Conservation (phyloP, 2,888 invertebrate genomes). For the Phyto melanocephala region DNA sequence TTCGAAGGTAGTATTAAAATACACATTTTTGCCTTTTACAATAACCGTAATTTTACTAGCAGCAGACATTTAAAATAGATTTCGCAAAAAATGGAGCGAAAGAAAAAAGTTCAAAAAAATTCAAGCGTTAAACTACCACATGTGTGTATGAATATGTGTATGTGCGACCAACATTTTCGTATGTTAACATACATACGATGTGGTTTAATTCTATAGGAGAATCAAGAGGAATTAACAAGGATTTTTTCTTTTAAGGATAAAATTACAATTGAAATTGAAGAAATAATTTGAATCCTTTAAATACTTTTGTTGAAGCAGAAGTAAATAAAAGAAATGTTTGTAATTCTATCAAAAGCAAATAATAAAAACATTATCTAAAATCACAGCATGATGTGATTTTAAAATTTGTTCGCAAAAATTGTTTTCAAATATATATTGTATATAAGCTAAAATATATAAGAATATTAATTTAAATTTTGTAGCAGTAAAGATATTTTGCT, state of each 20-base stretch:
- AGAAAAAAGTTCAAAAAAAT: constrained; percentile 13
- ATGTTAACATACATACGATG: too few species aligned
- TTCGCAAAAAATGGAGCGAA: not conserved
- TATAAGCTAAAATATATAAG: too few species aligned
- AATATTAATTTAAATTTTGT: too few species aligned
- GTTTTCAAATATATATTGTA: too few species aligned
- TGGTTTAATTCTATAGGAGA: not conserved
- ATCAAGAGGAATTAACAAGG: not conserved
- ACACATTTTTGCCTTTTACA: not conserved
- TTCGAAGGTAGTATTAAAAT: constrained; percentile 59
- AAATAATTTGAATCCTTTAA: constrained; percentile 18
- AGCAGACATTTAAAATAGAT: constrained; percentile 17
- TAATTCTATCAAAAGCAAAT: not conserved
- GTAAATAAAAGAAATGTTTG: constrained; percentile 4
- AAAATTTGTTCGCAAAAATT: too few species aligned
- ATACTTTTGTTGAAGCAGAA: constrained; percentile 6
- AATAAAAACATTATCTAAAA: not conserved
- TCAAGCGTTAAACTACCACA: constrained; percentile 33
- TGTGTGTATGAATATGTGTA: not conserved
- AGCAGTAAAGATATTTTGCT: too few species aligned
- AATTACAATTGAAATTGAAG: constrained; percentile 23
- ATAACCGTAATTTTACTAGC: constrained; percentile 15
- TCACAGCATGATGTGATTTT: constrained; percentile 15
- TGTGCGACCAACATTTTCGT: not conserved
- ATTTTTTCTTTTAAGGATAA: not conserved